Evolutionary conservation across 2,888 invertebrate genomes (phyloP).

Genomic region (Drosophila vallismaia): DNA sequence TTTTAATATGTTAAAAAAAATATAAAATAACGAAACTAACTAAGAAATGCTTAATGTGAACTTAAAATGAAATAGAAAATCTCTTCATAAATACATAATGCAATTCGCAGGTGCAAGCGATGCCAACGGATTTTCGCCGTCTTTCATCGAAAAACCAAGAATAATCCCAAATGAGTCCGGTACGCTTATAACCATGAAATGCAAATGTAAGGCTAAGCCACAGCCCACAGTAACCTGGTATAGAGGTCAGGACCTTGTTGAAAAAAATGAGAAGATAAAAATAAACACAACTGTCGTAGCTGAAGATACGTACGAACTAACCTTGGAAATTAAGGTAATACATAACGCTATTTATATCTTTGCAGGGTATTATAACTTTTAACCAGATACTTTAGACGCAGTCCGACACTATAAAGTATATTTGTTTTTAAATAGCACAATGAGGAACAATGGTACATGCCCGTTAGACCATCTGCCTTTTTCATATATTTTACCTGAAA

Average conservation of each 20-base stretch:
- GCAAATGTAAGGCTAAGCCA: constrained; percentile 97
- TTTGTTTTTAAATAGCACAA: too few species aligned
- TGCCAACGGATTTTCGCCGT: constrained; percentile 95
- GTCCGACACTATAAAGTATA: too few species aligned
- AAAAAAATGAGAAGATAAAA: constrained; percentile 93
- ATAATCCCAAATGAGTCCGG: constrained; percentile 99
- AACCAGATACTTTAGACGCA: too few species aligned
- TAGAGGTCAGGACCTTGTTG: constrained; percentile 93
- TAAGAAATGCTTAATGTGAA: too few species aligned
- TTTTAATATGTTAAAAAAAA: too few species aligned
- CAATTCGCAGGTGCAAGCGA: constrained; percentile 91
- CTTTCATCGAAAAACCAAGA: constrained; percentile 98
- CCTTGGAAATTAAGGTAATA: constrained; percentile 89
- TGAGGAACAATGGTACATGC: too few species aligned
- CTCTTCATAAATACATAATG: not conserved
- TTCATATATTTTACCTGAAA: too few species aligned
- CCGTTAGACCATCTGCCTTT: too few species aligned
- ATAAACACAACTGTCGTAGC: constrained; percentile 90
- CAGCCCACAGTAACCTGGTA: constrained; percentile 98
- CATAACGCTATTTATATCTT: not conserved
- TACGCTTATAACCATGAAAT: constrained; percentile 98
- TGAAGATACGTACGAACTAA: constrained; percentile 94
- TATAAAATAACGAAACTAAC: too few species aligned
- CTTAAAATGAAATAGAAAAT: not conserved
- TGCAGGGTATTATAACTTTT: too few species aligned